Evolutionary conservation across 2,797 vertebrate species (phyloP).

Genomic region (Leptatherina wallacei): DNA sequence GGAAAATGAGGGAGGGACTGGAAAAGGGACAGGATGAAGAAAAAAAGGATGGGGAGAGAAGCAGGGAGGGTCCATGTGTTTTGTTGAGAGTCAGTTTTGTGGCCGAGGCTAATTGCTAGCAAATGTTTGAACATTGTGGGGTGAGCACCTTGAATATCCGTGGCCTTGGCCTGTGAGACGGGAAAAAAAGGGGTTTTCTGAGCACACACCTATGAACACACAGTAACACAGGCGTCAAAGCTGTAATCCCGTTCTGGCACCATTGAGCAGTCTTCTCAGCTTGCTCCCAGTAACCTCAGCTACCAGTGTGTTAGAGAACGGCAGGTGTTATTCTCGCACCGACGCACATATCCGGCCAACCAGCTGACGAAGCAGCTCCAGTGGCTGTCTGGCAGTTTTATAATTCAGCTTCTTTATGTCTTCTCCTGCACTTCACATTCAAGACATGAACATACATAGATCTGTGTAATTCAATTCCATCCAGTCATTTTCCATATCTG

Average conservation of each 20-base stretch:
- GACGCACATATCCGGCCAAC: constrained; percentile 32
- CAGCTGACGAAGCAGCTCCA: constrained; percentile 54
- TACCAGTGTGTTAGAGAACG: constrained; percentile 36
- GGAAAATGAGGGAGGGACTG: constrained; percentile 72
- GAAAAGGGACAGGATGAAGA: constrained; percentile 49
- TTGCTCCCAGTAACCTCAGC: constrained; percentile 37
- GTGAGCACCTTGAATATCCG: constrained; percentile 75
- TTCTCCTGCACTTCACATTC: constrained; percentile 3
- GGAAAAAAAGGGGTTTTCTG: constrained; percentile 42
- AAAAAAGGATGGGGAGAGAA: constrained; percentile 22
- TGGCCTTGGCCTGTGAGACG: constrained; percentile 51
- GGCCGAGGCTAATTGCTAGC: constrained; percentile 84
- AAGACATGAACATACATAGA: not conserved
- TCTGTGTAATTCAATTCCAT: no score
- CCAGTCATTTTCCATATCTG: no score
- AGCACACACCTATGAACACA: constrained; percentile 38
- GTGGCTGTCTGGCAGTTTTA: constrained; percentile 15
- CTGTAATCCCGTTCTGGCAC: constrained; percentile 58
- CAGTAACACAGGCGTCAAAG: constrained; percentile 36
- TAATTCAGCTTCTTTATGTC: constrained; percentile 17
- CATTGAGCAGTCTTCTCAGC: constrained; percentile 24
- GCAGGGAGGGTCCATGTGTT: constrained; percentile 61
- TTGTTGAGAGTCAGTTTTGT: constrained; percentile 71
- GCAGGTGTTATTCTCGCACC: constrained; percentile 62
- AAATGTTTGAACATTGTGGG: constrained; percentile 81